Base-by-base conservation (phyloP, 1,140 invertebrate genomes). In the Heliothis virescens region DNA sequence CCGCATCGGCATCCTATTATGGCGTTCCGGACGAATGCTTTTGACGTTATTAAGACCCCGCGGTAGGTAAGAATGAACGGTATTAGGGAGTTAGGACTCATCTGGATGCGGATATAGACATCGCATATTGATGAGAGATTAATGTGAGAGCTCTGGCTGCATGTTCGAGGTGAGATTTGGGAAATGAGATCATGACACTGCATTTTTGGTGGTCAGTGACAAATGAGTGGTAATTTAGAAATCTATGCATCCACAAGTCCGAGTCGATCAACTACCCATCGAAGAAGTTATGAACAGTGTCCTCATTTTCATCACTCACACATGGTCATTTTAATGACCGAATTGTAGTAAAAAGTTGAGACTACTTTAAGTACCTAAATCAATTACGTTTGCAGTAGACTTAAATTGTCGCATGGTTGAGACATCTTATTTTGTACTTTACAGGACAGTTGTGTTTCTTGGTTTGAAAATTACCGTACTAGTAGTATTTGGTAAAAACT, bases 1-100 rank as follows among this genome's bases (percentile, higher is more conserved):
- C 83, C 89, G 73, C 86, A 81, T 88, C 83, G 90, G 89, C 80
- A 91, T 86, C 67, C 90, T 84, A 92, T 91, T 92, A 90, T 89
- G 84, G 79, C 79, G 57, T 82, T 60, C 3, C 21, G 59, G 48
- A 65, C 79, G 85, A 60, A 88, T 87, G 85, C 84, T 85, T 73
- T 48, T 69, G 76, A 18, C 47, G 67, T 82, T 84, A 82, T 84
- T 84, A 84, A 82, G 83, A 81, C 50, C 59, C 41, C 48, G 53
- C 34, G 55, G 60, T 41, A 55, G 67, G 48, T 55, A 55, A 72
- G 82, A 83, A 83, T 81, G 82, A 60, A 73, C n/a, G 77, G 76
- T 79, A 84, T 83, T 71, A 53, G 67, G 71, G 82, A 50, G 81
- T 48, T 53, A 81, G 79, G 72, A 15, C 47, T 81, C 53, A 82